Conservation (phyloP, 2,113 vertebrate genomes). For the Gasterosteus nipponicus region DNA sequence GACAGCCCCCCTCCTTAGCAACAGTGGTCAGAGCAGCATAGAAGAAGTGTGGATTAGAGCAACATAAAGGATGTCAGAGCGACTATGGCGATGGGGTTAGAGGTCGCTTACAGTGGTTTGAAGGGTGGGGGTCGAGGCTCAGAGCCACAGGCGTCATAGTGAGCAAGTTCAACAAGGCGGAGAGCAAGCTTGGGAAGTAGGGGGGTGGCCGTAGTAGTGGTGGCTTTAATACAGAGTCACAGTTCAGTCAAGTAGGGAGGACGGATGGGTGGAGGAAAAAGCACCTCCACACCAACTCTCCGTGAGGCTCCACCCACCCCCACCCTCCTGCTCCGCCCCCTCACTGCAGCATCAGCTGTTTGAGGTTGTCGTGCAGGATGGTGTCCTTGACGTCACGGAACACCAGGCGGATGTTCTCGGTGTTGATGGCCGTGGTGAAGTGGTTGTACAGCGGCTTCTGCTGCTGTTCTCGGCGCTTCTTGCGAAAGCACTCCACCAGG, state of each 20-base stretch:
- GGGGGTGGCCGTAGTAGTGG: constrained; percentile 48
- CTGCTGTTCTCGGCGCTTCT: constrained; percentile 91
- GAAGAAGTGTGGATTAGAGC: background rate
- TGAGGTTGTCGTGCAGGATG: constrained; percentile 98
- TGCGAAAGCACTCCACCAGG: constrained; percentile 95
- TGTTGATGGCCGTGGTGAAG: constrained; percentile 99
- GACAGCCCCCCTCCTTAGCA: background rate
- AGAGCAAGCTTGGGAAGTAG: constrained; percentile 27
- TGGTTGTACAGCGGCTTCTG: constrained; percentile 97
- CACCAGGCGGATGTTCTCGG: constrained; percentile 96
- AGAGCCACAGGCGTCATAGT: constrained; percentile 50
- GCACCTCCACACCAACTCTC: constrained; percentile 25
- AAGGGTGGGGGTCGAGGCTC: background rate
- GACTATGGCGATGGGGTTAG: background rate
- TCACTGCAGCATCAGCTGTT: constrained; percentile 98
- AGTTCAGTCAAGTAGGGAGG: constrained; percentile 32
- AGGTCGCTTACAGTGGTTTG: constrained; percentile 62
- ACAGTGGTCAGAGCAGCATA: constrained; percentile 35
- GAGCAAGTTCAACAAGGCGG: constrained; percentile 56
- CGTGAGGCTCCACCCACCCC: background rate
- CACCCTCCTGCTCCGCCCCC: background rate
- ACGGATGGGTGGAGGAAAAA: constrained; percentile 14
- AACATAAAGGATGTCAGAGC: background rate
- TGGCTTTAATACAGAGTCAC: constrained; percentile 62
- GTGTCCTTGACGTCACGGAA: constrained; percentile 99